A percentile compares a stretch with the other conserved stretches of the same genome.
Evolutionary conservation across 1,140 invertebrate species (phyloP).

Genomic region (Parapsyche elsis): DNA sequence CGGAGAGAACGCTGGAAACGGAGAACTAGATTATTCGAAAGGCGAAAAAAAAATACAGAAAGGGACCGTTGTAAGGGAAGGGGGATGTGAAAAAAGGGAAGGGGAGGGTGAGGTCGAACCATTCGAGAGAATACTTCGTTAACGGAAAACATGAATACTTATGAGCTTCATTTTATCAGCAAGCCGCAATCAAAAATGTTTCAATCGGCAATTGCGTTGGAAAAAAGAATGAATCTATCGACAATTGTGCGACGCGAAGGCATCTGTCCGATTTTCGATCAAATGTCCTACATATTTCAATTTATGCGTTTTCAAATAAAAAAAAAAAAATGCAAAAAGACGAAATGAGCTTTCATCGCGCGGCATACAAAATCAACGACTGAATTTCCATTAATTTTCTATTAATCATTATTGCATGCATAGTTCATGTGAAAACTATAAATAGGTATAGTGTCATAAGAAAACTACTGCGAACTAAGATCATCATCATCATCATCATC

Average conservation of each 20-base stretch:
- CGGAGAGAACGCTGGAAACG: neutral
- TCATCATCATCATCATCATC: too few species aligned
- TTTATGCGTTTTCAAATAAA: neutral
- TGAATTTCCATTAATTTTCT: too few species aligned
- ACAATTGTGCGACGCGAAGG: neutral
- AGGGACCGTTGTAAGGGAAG: neutral
- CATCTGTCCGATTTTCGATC: neutral
- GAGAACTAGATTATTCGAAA: constrained; percentile 22
- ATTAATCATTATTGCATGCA: too few species aligned
- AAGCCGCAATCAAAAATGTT: constrained; percentile 39
- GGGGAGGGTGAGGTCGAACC: neutral
- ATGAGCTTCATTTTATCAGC: constrained; percentile 36
- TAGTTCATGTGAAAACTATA: too few species aligned
- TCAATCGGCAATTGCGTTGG: constrained; percentile 37
- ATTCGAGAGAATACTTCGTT: constrained; percentile 39
- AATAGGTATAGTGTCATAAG: too few species aligned
- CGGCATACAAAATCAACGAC: neutral
- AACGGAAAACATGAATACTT: constrained; percentile 42
- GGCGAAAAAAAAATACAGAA: neutral
- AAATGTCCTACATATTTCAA: neutral
- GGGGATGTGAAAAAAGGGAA: neutral
- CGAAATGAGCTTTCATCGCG: neutral
- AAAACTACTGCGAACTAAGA: too few species aligned
- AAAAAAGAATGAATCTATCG: neutral
- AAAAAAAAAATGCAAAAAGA: too few species aligned